Conservation (phyloP, 2,113 vertebrate genomes). For the Atractosteus spatula region DNA sequence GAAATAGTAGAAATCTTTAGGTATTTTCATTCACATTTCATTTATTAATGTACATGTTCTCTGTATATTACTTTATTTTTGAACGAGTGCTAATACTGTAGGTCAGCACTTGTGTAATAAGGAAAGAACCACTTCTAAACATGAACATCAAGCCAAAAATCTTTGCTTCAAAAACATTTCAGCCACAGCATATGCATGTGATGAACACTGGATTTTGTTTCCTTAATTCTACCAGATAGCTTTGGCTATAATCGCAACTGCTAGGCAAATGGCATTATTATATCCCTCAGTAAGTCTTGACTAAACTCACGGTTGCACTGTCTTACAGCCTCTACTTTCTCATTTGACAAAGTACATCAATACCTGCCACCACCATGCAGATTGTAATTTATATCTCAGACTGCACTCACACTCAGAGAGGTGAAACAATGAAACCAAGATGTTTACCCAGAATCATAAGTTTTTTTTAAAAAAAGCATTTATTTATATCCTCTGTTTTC, state of each 20-base stretch:
- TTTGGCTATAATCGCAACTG: constrained; percentile 46
- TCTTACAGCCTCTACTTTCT: constrained; percentile 48
- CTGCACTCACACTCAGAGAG: neutral
- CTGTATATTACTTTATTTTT: too few species aligned
- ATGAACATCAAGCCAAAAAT: too few species aligned
- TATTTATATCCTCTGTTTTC: too few species aligned
- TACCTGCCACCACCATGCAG: constrained; percentile 46
- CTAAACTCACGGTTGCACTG: constrained; percentile 32
- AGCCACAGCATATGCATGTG: too few species aligned
- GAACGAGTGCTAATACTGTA: too few species aligned
- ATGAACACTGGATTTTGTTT: constrained; percentile 20
- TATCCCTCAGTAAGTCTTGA: constrained; percentile 43
- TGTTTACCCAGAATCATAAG: neutral
- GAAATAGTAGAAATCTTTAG: too few species aligned
- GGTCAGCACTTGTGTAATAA: too few species aligned
- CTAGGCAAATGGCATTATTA: constrained; percentile 59
- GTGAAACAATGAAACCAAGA: neutral
- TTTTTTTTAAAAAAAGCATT: neutral
- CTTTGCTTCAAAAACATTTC: too few species aligned
- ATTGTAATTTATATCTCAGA: constrained; percentile 46
- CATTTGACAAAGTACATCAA: constrained; percentile 57
- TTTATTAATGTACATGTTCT: too few species aligned
- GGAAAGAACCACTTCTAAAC: too few species aligned
- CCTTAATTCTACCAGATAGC: constrained; percentile 46
- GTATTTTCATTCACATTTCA: too few species aligned